Evolutionary conservation across 2,888 invertebrate genomes (phyloP).

Genomic region (Netelia melanura): DNA sequence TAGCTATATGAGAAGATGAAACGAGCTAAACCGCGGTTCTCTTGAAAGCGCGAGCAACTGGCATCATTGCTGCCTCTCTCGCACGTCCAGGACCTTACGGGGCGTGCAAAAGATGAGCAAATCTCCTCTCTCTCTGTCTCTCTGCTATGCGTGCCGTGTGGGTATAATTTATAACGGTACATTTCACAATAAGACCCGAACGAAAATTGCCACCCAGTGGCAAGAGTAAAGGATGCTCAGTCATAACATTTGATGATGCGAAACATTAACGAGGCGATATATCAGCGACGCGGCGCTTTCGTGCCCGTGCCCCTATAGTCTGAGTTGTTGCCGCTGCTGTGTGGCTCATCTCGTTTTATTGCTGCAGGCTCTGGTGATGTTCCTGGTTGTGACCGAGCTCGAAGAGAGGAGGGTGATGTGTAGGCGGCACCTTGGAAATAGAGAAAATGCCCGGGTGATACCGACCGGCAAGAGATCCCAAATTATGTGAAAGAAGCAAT

Average conservation of each 20-base stretch:
- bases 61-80: conserved; percentile 59
- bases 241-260: conserved; percentile 84
- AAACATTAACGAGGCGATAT: conserved; percentile 83
- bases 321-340: conserved; percentile 68
- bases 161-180: conserved; percentile 77
- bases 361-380: conserved; percentile 10
- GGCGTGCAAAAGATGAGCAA: conserved; percentile 26
- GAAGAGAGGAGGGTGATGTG: conserved; percentile 70
- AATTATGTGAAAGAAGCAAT: conserved; percentile 78
- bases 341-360: conserved; percentile 48
- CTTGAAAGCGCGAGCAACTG: conserved; percentile 72
- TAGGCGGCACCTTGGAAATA: conserved; percentile 80
- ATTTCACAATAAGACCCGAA: conserved; percentile 81
- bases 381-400: conserved; percentile 60
- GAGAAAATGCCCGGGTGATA: conserved; percentile 69
- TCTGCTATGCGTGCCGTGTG: conserved; percentile 28
- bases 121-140: conserved; percentile 5
- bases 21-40: conserved; percentile 65
- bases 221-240: conserved; percentile 80
- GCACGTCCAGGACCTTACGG: conserved; percentile 59
- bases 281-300: conserved; percentile 73
- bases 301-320: conserved; percentile 39
- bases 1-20: conserved; percentile 66
- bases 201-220: conserved; percentile 83
- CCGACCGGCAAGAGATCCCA: conserved; percentile 71